Percentiles rank a stretch among this genome's conserved stretches.
Evolutionary conservation across 1,140 invertebrate species (phyloP).

Genomic region (Luehdorfia chinensis): DNA sequence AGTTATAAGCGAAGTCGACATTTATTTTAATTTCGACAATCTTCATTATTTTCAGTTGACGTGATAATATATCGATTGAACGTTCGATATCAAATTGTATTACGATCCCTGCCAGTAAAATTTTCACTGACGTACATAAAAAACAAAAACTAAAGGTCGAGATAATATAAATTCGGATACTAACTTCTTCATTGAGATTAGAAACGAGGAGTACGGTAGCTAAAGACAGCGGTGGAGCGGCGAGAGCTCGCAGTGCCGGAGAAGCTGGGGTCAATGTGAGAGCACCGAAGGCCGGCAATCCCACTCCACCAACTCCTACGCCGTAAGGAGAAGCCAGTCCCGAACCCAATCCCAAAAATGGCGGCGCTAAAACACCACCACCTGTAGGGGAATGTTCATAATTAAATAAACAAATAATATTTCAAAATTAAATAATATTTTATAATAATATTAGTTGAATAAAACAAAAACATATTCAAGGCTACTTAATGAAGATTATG

Average conservation of each 20-base stretch:
- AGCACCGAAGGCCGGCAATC: conserved; percentile 84
- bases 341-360: conserved; percentile 74
- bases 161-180: conserved; percentile 25
- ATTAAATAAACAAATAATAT: not conserved
- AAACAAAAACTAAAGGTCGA: not conserved
- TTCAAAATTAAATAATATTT: not conserved
- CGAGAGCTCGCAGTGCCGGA: conserved; percentile 81
- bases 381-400: conserved; percentile 29
- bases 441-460: not conserved
- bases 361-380: conserved; percentile 76
- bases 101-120: conserved; percentile 1
- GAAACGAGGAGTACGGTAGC: conserved; percentile 92
- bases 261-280: conserved; percentile 84
- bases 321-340: conserved; percentile 91
- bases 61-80: conserved; percentile 5
- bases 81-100: conserved; percentile 10
- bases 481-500: conserved; percentile 7
- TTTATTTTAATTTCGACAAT: conserved; percentile 11
- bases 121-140: conserved; percentile 12
- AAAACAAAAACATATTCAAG: conserved; percentile 1
- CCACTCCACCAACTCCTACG: conserved; percentile 82
- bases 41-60: conserved; percentile 8
- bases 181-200: conserved; percentile 96
- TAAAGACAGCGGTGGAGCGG: conserved; percentile 79
- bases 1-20: not conserved